A percentile compares a stretch with the other conserved stretches of the same genome.
phyloP scores from a whole-genome alignment of 2,888 invertebrate genomes.

The Thera britannica region DNA sequence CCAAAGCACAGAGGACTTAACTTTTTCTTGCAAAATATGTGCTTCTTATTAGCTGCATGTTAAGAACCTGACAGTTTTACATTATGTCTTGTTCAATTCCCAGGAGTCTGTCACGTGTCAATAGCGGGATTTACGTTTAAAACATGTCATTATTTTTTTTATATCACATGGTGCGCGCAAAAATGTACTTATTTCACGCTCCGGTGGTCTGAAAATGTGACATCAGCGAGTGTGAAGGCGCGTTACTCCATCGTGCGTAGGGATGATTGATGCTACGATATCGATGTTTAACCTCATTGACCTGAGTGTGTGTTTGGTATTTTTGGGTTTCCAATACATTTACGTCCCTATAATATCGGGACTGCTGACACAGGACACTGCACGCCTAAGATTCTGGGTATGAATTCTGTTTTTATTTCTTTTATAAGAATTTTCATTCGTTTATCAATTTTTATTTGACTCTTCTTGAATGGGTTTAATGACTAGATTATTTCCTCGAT shows the following conservation, averaged over 20 bases:
- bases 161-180: slow-evolving; percentile 79
- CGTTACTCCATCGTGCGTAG: slow-evolving; percentile 43
- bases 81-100: slow-evolving; percentile 41
- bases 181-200: slow-evolving; percentile 84
- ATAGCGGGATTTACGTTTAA: slow-evolving; percentile 77
- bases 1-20: slow-evolving; percentile 31
- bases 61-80: slow-evolving; percentile 40
- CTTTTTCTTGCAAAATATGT: slow-evolving; percentile 33
- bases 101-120: slow-evolving; percentile 61
- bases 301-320: slow-evolving; percentile 21
- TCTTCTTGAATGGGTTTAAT: not conserved
- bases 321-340: slow-evolving; percentile 28
- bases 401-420: not conserved
- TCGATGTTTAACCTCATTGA: slow-evolving; percentile 40
- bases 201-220: slow-evolving; percentile 83
- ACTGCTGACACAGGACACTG: not conserved
- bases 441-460: not conserved
- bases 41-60: slow-evolving; percentile 33
- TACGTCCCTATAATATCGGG: slow-evolving; percentile 8
- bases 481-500: slow-evolving; percentile 22
- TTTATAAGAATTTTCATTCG: not conserved
- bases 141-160: slow-evolving; percentile 82
- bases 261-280: slow-evolving; percentile 36
- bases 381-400: not conserved
- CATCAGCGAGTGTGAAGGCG: slow-evolving; percentile 79